Evolutionary conservation across 1,140 invertebrate genomes (phyloP).

Genomic region (Drosophila quadrilineata): DNA sequence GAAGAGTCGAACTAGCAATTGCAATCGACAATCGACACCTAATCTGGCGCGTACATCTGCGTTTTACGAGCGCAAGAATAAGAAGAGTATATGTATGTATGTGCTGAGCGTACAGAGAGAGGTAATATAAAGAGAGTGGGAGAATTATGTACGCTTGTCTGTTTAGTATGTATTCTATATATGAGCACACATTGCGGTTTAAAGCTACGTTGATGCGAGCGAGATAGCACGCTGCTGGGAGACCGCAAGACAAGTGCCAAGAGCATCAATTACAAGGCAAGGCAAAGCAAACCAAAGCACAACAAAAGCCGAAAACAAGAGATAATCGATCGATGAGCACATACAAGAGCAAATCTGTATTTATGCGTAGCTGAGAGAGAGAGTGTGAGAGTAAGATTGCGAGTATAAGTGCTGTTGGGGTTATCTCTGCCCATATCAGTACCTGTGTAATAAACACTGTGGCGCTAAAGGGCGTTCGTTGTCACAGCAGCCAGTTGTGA

Average conservation of each 20-base stretch:
- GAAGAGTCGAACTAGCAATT: constrained; percentile 32
- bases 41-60: constrained; percentile 40
- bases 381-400: not conserved
- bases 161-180: constrained; percentile 13
- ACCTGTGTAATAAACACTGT: constrained; percentile 7
- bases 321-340: constrained; percentile 21
- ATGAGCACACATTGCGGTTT: constrained; percentile 20
- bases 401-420: not conserved
- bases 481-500: constrained; percentile 2
- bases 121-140: no score
- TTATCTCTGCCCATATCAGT: constrained; percentile 37
- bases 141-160: not conserved
- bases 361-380: not conserved
- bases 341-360: no score
- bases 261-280: constrained; percentile 23
- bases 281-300: no score
- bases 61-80: no score
- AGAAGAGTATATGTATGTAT: no score
- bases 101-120: constrained; percentile 16
- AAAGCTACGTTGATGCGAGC: constrained; percentile 5
- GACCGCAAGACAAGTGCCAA: not conserved
- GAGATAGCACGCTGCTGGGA: not conserved
- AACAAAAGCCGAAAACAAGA: no score
- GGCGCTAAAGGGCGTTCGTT: not conserved
- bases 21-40: constrained; percentile 68